Base-by-base conservation (phyloP, 1,140 invertebrate genomes). In the Contarinia nasturtii region DNA sequence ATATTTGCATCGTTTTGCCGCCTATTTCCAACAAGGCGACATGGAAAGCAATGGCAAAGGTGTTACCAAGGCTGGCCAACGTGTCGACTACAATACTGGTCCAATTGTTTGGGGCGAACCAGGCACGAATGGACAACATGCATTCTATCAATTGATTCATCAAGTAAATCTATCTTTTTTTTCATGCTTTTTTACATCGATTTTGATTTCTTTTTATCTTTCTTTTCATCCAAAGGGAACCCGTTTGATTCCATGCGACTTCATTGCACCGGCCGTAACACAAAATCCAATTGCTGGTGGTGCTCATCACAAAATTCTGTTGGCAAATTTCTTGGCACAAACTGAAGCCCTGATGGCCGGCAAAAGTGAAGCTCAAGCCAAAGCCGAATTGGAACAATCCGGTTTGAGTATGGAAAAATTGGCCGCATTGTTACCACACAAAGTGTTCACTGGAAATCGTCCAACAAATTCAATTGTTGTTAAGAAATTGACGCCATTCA, bases 11-110 rank as follows among this genome's bases (percentile, higher is more conserved):
- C 79, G 94, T 58, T 98, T 99, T 70, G 88, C 96, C 36, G 94
- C 96, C 11, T 98, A 99, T 67, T 98, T 99, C 68, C 96, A 99
- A 70, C 96, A 99, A 73, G 95, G 94, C 11, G 96, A 99, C 63
- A 99, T 99, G 96, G 96, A 99, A 68, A 96, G 90, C 50, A 99
- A 99, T 71, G 96, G 96, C 55, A 99, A 99, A 72, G 94, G 82
- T 59, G 81, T 85, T 11, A 94, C 86, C 10, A 73, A 82, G 37
- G 74, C 72, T 52, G 88, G 89, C 0, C 60, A 75, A 36, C 62
- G 61, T 15, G 91, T 90, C 1, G 65, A 78, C 53, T 93, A 92
- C 63, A 72, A 65, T 22, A 96, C 92, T 8, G 93, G 93, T 0
- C 88, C 90, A 41, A 84, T 94, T 53, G 82, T 92, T 34, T 93